phyloP scores from a whole-genome alignment of 2,797 vertebrate genomes.

The Pogonophryne albipinna region DNA sequence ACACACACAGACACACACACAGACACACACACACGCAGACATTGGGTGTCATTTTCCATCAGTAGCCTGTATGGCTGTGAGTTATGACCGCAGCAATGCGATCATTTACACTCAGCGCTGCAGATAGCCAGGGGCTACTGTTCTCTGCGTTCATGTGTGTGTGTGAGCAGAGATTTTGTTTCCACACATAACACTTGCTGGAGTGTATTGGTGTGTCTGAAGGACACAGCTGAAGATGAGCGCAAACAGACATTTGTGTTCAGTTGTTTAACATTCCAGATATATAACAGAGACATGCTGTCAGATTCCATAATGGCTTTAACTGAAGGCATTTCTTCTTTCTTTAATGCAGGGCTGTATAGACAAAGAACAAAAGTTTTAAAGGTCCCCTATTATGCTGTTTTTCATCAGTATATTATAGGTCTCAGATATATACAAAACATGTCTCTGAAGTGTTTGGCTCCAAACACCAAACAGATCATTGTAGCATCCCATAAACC shows the following conservation, averaged over 20 bases:
- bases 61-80: conserved; percentile 62
- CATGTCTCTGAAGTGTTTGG: no score
- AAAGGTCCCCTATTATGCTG: no score
- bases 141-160: conserved; percentile 13
- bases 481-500: no score
- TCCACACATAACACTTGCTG: conserved; percentile 6
- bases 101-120: conserved; percentile 73
- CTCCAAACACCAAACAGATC: no score
- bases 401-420: no score
- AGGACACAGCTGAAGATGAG: not conserved
- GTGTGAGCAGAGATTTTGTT: conserved; percentile 5
- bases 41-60: conserved; percentile 66
- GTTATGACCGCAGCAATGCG: conserved; percentile 71
- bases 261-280: not conserved
- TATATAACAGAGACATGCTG: not conserved
- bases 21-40: conserved; percentile 38
- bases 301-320: not conserved
- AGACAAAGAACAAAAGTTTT: not conserved
- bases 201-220: not conserved
- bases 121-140: conserved; percentile 50
- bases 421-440: no score
- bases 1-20: conserved; percentile 25
- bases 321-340: not conserved
- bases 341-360: not conserved
- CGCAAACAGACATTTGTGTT: not conserved